Evolutionary conservation across 2,888 invertebrate genomes (phyloP).

Genomic region (Sarcophaga caerulescens): DNA sequence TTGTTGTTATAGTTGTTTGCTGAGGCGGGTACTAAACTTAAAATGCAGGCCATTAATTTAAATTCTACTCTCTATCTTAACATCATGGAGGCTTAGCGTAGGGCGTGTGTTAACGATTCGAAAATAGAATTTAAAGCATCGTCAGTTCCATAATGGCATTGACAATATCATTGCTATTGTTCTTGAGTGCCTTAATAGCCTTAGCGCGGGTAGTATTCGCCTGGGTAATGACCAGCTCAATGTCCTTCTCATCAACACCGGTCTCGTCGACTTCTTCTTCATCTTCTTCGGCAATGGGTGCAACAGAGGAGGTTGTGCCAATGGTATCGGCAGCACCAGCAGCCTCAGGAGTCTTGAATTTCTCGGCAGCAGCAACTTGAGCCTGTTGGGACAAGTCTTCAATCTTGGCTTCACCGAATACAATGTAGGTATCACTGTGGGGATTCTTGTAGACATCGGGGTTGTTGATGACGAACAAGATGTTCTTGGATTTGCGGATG

Average conservation of each 20-base stretch:
- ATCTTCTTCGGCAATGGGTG: conserved; percentile 94
- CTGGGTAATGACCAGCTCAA: conserved; percentile 98
- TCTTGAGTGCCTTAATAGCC: conserved; percentile 97
- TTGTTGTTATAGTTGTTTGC: conserved; percentile 63
- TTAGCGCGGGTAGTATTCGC: conserved; percentile 96
- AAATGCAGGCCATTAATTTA: conserved; percentile 65
- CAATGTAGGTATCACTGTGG: conserved; percentile 99
- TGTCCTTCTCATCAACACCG: conserved; percentile 98
- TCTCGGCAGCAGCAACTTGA: conserved; percentile 98
- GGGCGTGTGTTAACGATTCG: neutral
- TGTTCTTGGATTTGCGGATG: conserved; percentile 99
- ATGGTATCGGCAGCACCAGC: conserved; percentile 87
- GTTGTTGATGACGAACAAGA: conserved; percentile 98
- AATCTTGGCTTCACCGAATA: conserved; percentile 99
- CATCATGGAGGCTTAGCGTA: conserved; percentile 36
- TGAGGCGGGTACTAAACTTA: conserved; percentile 71
- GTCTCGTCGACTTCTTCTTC: conserved; percentile 97
- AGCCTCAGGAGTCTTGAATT: conserved; percentile 96
- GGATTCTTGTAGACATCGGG: conserved; percentile 99
- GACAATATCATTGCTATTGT: conserved; percentile 98
- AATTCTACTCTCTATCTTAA: conserved; percentile 59
- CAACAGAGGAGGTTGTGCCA: conserved; percentile 87
- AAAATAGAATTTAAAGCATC: conserved; percentile 81
- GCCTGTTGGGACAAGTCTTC: conserved; percentile 98
- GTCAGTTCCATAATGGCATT: conserved; percentile 97